These are phyloP conservation scores for Chelonoidis abingdonii DNA, from an alignment of 2,113 vertebrate species.

Conservation along the genomic window DNA sequence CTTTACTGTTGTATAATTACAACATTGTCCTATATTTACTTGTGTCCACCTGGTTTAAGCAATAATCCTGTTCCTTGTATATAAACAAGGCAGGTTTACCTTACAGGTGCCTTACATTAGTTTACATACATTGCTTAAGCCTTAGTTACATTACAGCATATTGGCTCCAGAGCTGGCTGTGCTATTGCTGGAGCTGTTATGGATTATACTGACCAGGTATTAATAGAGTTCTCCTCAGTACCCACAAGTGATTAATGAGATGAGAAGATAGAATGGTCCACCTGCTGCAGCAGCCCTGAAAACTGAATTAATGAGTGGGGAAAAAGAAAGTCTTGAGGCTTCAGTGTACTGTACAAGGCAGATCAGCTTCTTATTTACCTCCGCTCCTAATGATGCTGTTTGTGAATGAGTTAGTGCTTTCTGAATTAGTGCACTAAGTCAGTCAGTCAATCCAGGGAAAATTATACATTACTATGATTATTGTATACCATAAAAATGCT, in stretches of 20 bases:
- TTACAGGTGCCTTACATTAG: constrained; percentile 32
- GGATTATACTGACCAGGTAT: constrained; percentile 73
- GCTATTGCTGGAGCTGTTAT: constrained; percentile 58
- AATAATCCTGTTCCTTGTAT: neutral
- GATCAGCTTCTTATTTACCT: constrained; percentile 62
- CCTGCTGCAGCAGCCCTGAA: constrained; percentile 72
- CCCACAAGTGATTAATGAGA: constrained; percentile 79
- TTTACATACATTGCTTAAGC: constrained; percentile 46
- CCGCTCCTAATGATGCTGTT: constrained; percentile 64
- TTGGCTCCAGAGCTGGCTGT: constrained; percentile 60
- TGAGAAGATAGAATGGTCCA: constrained; percentile 78
- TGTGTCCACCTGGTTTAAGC: neutral
- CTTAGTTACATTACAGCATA: constrained; percentile 45
- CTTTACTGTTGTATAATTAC: neutral
- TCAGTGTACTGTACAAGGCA: constrained; percentile 42
- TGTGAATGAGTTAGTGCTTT: constrained; percentile 54
- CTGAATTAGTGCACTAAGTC: constrained; percentile 59
- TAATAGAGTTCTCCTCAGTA: constrained; percentile 76
- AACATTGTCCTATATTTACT: neutral
- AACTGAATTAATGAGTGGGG: constrained; percentile 74
- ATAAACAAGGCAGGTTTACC: constrained; percentile 1
- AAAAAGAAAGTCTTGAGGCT: constrained; percentile 16
- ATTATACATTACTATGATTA: constrained; percentile 57
- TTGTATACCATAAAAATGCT: constrained; percentile 28
- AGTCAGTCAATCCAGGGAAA: constrained; percentile 63